These are phyloP conservation scores for Trinorchestia longiramus DNA, from an alignment of 1,140 invertebrate species.

Conservation along the genomic window DNA sequence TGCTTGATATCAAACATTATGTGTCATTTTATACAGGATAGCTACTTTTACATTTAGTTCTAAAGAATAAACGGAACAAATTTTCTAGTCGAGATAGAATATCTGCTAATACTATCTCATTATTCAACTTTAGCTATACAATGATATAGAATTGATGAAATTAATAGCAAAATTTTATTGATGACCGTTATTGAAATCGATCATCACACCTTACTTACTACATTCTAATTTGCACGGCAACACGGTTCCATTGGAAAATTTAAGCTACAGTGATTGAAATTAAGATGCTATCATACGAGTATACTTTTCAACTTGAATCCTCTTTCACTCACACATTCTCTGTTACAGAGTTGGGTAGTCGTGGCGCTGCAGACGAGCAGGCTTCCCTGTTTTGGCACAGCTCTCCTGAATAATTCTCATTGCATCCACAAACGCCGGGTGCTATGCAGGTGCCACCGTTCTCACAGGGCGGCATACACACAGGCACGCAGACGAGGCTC, in stretches of 20 bases:
- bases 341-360: not conserved
- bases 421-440: conserved; percentile 49
- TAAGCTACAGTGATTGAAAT: not conserved
- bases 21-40: too few relatives aligned
- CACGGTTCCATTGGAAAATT: not conserved
- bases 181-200: not conserved
- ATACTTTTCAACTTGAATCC: not conserved
- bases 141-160: too few relatives aligned
- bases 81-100: too few relatives aligned
- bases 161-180: not conserved
- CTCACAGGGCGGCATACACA: conserved; percentile 46
- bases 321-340: conserved; percentile 40
- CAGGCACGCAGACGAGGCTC: not conserved
- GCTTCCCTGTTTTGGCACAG: conserved; percentile 55
- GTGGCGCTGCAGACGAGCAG: not conserved
- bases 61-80: too few relatives aligned
- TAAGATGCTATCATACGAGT: not conserved
- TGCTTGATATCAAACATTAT: too few relatives aligned
- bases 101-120: too few relatives aligned
- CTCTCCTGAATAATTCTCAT: conserved; percentile 51
- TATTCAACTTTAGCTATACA: too few relatives aligned
- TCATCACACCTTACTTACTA: too few relatives aligned
- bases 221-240: too few relatives aligned
- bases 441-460: conserved; percentile 51
- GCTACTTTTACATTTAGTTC: too few relatives aligned